Conservation (phyloP, 2,797 vertebrate species). For the Danio jaintianensis region DNA sequence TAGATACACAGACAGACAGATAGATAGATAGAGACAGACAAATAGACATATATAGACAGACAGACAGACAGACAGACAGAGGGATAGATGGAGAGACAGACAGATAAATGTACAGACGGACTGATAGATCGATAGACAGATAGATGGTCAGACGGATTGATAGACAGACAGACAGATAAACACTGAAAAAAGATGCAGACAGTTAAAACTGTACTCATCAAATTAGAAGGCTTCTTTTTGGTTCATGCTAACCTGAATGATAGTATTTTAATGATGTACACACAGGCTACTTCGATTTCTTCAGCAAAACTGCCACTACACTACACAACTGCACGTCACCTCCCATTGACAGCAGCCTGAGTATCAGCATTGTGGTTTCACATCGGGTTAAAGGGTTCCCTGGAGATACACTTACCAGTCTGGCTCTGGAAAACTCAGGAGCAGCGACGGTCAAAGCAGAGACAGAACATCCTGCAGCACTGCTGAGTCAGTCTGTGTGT, state of each 20-base stretch:
- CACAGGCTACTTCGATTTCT: not conserved
- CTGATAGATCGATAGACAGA: too few relatives aligned
- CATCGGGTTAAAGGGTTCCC: constrained; percentile 28
- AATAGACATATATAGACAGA: too few relatives aligned
- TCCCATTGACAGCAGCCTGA: not conserved
- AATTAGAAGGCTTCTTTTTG: not conserved
- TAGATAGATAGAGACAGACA: too few relatives aligned
- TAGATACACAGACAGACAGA: too few relatives aligned
- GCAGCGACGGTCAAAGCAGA: constrained; percentile 14
- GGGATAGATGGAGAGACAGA: too few relatives aligned
- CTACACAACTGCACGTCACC: not conserved
- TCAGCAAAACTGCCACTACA: not conserved
- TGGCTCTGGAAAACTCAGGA: constrained; percentile 2
- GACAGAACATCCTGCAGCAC: constrained; percentile 39
- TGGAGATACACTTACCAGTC: constrained; percentile 33
- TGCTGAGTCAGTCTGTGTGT: constrained; percentile 54
- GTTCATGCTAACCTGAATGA: not conserved
- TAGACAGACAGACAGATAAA: too few relatives aligned
- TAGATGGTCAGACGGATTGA: too few relatives aligned
- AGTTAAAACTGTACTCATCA: too few relatives aligned
- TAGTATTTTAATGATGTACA: not conserved
- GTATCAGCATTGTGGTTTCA: constrained; percentile 22
- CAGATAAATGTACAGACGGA: too few relatives aligned
- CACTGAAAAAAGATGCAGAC: too few relatives aligned
- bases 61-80: too few relatives aligned